Conservation (phyloP, 2,888 invertebrate species). For the Melinopterus prodromus region DNA sequence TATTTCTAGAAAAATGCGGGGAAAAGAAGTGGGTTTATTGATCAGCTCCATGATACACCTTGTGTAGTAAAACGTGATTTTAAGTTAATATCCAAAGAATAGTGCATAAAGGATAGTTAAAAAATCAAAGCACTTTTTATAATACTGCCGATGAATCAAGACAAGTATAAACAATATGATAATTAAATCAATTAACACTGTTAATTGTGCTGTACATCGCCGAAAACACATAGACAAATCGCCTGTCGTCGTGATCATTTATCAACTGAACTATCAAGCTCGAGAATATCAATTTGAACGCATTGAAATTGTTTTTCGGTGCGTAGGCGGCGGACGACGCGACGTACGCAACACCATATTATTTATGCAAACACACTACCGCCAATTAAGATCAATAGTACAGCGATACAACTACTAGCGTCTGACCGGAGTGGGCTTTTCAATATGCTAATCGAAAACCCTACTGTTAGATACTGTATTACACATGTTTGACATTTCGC, state of each 20-base stretch:
- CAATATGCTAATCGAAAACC: background rate
- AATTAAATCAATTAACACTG: background rate
- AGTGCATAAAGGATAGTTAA: too few species aligned
- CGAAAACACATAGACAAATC: background rate
- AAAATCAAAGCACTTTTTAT: too few species aligned
- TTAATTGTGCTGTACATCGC: background rate
- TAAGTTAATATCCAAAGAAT: too few species aligned
- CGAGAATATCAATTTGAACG: background rate
- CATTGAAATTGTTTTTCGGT: background rate
- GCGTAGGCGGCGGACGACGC: background rate
- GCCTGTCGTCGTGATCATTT: background rate
- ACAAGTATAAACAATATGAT: background rate
- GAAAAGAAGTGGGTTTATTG: too few species aligned
- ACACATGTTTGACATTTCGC: background rate
- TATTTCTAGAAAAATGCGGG: too few species aligned
- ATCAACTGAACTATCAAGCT: background rate
- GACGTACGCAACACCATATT: background rate
- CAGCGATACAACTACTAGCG: background rate
- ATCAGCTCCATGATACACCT: too few species aligned
- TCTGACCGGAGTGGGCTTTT: background rate
- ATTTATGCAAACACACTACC: background rate
- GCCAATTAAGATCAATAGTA: background rate
- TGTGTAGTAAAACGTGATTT: too few species aligned
- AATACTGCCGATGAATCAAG: background rate
- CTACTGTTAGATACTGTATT: background rate